These are phyloP conservation scores for Podarcis raffonei DNA, from an alignment of 2,113 vertebrate genomes.

Conservation along the genomic window DNA sequence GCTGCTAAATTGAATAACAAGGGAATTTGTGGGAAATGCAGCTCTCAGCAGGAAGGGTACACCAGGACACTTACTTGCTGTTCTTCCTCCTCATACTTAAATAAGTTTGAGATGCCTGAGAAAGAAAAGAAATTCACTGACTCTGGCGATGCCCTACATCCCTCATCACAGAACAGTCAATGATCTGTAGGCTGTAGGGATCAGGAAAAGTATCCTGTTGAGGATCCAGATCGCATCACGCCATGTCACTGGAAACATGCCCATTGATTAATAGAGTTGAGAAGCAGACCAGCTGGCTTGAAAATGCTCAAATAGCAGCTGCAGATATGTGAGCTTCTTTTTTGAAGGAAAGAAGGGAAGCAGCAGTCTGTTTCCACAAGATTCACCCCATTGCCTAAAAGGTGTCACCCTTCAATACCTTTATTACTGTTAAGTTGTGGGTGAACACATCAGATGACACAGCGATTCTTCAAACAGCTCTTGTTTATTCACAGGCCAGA, in stretches of 20 bases:
- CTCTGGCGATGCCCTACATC: not conserved
- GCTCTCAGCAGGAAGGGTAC: slow-evolving; percentile 19
- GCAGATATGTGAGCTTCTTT: rapidly evolving
- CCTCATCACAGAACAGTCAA: not conserved
- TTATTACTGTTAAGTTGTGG: too few relatives aligned
- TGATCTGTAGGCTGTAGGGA: not conserved
- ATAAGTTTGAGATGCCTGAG: slow-evolving; percentile 1
- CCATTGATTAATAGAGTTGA: not conserved
- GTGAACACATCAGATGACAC: too few relatives aligned
- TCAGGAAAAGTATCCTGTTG: not conserved
- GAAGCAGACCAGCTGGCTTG: not conserved
- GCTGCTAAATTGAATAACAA: not conserved
- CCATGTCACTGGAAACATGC: not conserved
- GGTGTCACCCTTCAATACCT: not conserved
- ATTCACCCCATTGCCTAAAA: not conserved
- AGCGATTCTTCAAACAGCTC: too few relatives aligned
- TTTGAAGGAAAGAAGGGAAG: not conserved
- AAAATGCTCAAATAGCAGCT: not conserved
- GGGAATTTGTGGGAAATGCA: slow-evolving; percentile 9
- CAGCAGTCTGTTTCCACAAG: not conserved
- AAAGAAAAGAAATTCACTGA: not conserved
- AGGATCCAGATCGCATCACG: not conserved
- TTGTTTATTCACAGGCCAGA: too few relatives aligned
- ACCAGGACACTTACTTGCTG: not conserved
- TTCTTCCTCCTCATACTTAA: not conserved